Percentiles rank a stretch among this genome's conserved stretches.
phyloP scores from a whole-genome alignment of 2,888 invertebrate genomes.

The Ephialtes manifestator region DNA sequence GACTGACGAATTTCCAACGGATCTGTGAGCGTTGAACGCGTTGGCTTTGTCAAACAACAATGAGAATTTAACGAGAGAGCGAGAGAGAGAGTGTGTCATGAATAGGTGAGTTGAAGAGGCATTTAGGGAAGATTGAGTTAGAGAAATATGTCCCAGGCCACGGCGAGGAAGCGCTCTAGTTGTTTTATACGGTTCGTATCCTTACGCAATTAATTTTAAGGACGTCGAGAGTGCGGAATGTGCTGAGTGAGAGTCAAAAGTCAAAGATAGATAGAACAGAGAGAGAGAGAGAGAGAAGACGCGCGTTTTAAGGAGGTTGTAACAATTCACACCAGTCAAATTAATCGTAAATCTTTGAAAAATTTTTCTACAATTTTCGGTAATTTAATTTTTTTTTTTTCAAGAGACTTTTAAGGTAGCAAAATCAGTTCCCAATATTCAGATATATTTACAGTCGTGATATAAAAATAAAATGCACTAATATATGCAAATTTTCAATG shows the following conservation, averaged over 20 bases:
- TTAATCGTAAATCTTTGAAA: too few species aligned
- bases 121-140: constrained; percentile 40
- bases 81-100: neutral
- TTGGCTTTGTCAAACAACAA: constrained; percentile 1
- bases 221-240: constrained; percentile 74
- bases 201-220: constrained; percentile 80
- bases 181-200: constrained; percentile 83
- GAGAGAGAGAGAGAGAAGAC: constrained; percentile 9
- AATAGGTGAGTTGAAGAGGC: constrained; percentile 1
- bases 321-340: too few species aligned
- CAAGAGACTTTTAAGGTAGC: too few species aligned
- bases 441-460: too few species aligned
- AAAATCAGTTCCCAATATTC: too few species aligned
- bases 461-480: too few species aligned
- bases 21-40: neutral
- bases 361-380: too few species aligned
- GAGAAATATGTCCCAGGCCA: constrained; percentile 51
- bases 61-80: neutral
- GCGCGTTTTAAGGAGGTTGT: neutral
- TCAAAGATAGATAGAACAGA: neutral
- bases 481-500: too few species aligned
- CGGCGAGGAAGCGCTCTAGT: constrained; percentile 74
- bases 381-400: too few species aligned
- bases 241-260: constrained; percentile 52
- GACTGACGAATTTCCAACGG: neutral